phyloP scores from a whole-genome alignment of 1,140 invertebrate species.

The Zaprionus ghesquierei region DNA sequence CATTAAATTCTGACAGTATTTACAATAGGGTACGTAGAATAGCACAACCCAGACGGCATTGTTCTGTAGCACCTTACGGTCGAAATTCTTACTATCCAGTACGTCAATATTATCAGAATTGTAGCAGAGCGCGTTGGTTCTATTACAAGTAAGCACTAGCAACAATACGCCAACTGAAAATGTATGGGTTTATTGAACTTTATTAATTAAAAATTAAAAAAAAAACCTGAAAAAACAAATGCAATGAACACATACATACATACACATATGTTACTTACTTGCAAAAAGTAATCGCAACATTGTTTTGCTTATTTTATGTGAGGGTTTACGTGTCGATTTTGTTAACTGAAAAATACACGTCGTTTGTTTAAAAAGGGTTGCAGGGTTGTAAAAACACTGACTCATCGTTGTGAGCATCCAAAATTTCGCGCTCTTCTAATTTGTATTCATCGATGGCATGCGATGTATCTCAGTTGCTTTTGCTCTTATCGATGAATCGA shows the following conservation, averaged over 20 bases:
- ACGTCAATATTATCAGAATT: constrained; percentile 96
- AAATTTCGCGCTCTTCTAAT: too few relatives aligned
- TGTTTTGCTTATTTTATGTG: neutral
- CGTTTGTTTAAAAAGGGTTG: constrained; percentile 5
- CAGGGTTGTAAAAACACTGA: neutral
- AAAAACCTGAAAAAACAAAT: too few relatives aligned
- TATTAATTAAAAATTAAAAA: too few relatives aligned
- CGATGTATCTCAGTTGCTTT: neutral
- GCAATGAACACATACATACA: too few relatives aligned
- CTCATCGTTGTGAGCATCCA: too few relatives aligned
- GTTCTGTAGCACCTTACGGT: constrained; percentile 91
- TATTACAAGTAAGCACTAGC: constrained; percentile 36
- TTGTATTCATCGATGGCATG: neutral
- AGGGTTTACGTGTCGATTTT: neutral
- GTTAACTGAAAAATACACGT: constrained; percentile 29
- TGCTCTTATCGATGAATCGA: too few relatives aligned
- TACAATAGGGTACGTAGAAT: constrained; percentile 97
- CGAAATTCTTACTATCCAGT: constrained; percentile 94
- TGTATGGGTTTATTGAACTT: neutral
- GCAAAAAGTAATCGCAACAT: constrained; percentile 3
- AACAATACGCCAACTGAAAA: constrained; percentile 49
- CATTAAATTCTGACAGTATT: constrained; percentile 91
- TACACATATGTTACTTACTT: constrained; percentile 44
- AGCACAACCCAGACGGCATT: constrained; percentile 94
- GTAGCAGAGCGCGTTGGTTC: constrained; percentile 85